A percentile compares a stretch with the other conserved stretches of the same genome.
phyloP scores from a whole-genome alignment of 2,888 invertebrate species.

The Cryptus armator region DNA sequence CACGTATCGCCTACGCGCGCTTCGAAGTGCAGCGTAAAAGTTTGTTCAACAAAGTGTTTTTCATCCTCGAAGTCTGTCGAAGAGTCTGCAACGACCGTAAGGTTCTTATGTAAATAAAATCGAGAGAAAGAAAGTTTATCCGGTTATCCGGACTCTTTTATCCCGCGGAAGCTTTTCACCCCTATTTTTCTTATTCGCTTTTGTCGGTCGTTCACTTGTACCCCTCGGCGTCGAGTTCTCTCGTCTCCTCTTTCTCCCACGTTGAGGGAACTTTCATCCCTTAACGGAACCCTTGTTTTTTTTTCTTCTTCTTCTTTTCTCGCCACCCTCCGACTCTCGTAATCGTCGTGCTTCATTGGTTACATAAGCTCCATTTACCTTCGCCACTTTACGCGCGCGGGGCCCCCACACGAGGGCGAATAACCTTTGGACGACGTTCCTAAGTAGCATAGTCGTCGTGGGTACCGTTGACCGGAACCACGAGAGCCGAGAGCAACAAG shows the following conservation, averaged over 20 bases:
- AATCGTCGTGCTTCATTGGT: not conserved
- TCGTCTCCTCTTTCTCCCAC: not conserved
- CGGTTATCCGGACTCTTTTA: not conserved
- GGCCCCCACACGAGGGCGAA: not conserved
- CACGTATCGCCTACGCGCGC: not conserved
- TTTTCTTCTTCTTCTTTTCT: not conserved
- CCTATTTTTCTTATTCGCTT: constrained; percentile 2
- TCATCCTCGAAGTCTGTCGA: not conserved
- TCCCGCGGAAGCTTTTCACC: not conserved
- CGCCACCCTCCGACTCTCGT: not conserved
- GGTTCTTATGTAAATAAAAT: constrained; percentile 8
- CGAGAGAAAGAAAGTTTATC: constrained; percentile 2
- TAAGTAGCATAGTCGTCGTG: not conserved
- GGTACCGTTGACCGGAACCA: constrained; percentile 20
- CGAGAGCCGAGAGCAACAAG: constrained; percentile 65
- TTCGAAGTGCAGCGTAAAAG: not conserved
- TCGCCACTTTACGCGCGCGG: not conserved
- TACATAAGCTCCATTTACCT: constrained; percentile 11
- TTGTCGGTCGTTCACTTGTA: not conserved
- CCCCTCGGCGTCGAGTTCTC: not conserved
- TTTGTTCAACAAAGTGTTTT: not conserved
- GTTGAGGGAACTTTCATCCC: not conserved
- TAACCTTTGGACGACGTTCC: constrained; percentile 13
- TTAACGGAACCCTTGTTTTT: not conserved
- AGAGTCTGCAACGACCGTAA: not conserved